Conservation (phyloP, 2,888 invertebrate genomes). For the Frankliniella intonsa region DNA sequence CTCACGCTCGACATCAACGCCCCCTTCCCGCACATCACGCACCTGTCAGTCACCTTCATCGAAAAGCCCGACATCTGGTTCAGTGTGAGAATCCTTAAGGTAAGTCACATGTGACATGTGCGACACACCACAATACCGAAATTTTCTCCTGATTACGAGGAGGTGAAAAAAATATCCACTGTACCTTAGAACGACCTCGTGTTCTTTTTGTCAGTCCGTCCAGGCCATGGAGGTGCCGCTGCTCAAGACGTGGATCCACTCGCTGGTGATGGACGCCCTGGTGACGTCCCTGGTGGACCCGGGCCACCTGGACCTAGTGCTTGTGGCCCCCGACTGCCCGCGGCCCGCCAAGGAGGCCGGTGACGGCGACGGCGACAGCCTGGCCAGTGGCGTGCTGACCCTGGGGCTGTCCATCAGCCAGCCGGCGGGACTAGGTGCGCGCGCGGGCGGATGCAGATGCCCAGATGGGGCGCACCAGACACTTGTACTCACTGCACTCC, state of each 20-base stretch:
- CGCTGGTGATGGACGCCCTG: conserved; percentile 51
- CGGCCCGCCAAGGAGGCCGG: conserved; percentile 41
- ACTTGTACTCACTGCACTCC: conserved; percentile 29
- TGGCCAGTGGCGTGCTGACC: conserved; percentile 50
- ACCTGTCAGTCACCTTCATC: conserved; percentile 49
- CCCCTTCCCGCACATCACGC: conserved; percentile 52
- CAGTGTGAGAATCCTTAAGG: conserved; percentile 49
- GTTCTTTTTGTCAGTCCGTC: conserved; percentile 42
- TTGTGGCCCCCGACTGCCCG: conserved; percentile 44
- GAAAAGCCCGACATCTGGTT: conserved; percentile 55
- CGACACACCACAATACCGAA: no score
- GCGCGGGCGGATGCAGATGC: no score
- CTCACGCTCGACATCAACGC: conserved; percentile 49
- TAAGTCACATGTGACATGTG: no score
- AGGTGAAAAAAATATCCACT: no score
- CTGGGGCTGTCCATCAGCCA: conserved; percentile 40
- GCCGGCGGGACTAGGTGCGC: not conserved
- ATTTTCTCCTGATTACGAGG: no score
- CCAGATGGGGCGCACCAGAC: not conserved
- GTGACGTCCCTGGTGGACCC: conserved; percentile 49
- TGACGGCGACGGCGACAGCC: conserved; percentile 39
- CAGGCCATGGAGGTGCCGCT: conserved; percentile 54
- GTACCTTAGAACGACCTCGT: not conserved
- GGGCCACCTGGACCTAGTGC: conserved; percentile 45
- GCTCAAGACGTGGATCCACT: conserved; percentile 53